Percentiles rank a stretch among this genome's conserved stretches.
Evolutionary conservation across 2,888 invertebrate genomes (phyloP).

Genomic region (Zhengitettix transpicula): DNA sequence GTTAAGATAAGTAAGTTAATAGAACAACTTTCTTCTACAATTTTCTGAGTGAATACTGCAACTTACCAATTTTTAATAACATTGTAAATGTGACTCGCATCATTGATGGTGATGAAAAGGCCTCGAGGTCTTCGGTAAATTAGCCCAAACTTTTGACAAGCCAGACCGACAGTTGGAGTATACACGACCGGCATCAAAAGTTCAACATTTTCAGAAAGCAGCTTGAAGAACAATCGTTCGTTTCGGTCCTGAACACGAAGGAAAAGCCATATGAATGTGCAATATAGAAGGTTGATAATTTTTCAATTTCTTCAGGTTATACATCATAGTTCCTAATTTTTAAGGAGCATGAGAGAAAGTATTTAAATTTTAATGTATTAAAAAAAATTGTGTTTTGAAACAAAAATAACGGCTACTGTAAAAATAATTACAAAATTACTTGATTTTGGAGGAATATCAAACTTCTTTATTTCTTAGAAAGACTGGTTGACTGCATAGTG

Average conservation of each 20-base stretch:
- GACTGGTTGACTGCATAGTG: no score
- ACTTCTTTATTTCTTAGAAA: no score
- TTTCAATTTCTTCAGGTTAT: neutral
- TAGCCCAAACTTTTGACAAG: conserved; percentile 92
- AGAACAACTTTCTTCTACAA: no score
- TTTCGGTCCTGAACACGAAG: conserved; percentile 66
- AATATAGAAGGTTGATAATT: conserved; percentile 2
- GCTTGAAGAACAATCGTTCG: conserved; percentile 87
- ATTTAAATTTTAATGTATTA: no score
- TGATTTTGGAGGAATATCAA: no score
- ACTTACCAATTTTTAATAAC: conserved; percentile 81
- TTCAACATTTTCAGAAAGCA: conserved; percentile 83
- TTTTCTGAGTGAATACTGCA: neutral
- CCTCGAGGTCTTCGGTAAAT: conserved; percentile 90
- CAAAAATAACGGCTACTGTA: no score
- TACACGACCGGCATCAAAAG: conserved; percentile 94
- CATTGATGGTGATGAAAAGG: conserved; percentile 88
- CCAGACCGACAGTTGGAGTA: conserved; percentile 93
- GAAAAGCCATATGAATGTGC: no score
- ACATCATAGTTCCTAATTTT: no score
- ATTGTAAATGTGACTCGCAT: conserved; percentile 81
- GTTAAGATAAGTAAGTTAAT: no score
- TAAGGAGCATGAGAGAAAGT: neutral
- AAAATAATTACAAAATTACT: no score
- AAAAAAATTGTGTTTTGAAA: no score